A percentile compares a stretch with the other conserved stretches of the same genome.
Conservation (phyloP, 2,797 vertebrate genomes). For the Leucoraja ocellata region DNA sequence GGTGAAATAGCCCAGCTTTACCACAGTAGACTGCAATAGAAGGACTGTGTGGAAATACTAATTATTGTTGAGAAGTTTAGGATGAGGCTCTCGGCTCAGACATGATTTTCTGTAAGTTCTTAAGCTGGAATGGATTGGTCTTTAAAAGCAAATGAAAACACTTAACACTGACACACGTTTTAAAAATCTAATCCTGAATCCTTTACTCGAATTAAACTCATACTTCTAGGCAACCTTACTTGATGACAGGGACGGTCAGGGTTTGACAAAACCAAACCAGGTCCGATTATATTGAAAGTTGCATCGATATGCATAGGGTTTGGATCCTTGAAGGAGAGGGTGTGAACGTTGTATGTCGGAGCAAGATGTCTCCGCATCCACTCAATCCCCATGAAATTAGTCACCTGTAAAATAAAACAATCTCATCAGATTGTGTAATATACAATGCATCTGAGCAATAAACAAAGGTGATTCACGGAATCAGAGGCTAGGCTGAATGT, state of each 20-base stretch:
- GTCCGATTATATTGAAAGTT: slow-evolving; percentile 97
- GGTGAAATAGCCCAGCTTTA: too few relatives aligned
- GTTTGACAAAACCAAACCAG: slow-evolving; percentile 90
- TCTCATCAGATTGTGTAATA: not conserved
- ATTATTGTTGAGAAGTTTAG: not conserved
- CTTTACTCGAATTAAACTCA: not conserved
- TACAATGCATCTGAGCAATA: not conserved
- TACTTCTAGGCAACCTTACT: slow-evolving; percentile 55
- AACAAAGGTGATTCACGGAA: not conserved
- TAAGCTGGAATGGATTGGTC: not conserved
- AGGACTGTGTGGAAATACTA: too few relatives aligned
- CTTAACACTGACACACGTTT: not conserved
- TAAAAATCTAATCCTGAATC: not conserved
- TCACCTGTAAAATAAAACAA: slow-evolving; percentile 66
- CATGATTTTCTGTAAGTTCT: not conserved
- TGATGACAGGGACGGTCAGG: slow-evolving; percentile 90
- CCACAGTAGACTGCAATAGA: not conserved
- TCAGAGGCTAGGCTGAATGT: not conserved
- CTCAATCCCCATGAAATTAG: slow-evolving; percentile 90
- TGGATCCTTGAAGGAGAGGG: slow-evolving; percentile 89
- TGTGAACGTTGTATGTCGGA: slow-evolving; percentile 85
- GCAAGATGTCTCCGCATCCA: slow-evolving; percentile 95
- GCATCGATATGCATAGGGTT: slow-evolving; percentile 98
- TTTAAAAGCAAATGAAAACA: not conserved
- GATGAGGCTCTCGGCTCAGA: not conserved